Evolutionary conservation across 1,140 invertebrate species (phyloP), one percentile per base, ranked within the genome.

Genomic region (Antheraea mylitta): DNA sequence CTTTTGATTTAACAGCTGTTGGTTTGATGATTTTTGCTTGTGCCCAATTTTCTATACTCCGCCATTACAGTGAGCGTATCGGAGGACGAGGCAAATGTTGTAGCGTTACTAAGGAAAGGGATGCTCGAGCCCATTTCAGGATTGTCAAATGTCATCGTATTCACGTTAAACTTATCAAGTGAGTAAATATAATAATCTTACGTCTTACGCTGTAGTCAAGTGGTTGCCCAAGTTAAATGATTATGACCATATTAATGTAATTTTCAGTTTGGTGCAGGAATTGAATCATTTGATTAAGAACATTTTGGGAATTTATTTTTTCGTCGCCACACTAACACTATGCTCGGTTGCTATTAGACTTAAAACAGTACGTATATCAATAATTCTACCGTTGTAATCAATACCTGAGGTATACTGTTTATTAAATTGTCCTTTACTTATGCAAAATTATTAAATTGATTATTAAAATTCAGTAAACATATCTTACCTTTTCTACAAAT

Each of bases 21-120:
- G 86, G 86, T 7, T 64, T 86, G 9, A 89, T 90, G 86, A 89
- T 87, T 58, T 87, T 89, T 45, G 69, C 86, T 19, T 79, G 80
- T 30, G 88, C 86, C 5, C 88, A 90, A 67, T 89, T 83, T 66
- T 65, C 70, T 18, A 68, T 81, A 63, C 67, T 90, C 2, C 78
- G 75, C 19, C 38, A 75, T 11, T 82, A 76, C 66, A 82, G 82
- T 61, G 77, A 82, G 63, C 65, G 67, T 18, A 84, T 89, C 18
- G 86, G 79, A 6, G 82, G 86, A 0, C 76, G 64, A 18, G 83
- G 86, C 0, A 70, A 69, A 22, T 61, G 67, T 8, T 80, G 37
- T 64, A 63, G 58, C 16, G n/a, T 83, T 19, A 71, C 63, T 7
- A 70, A 68, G 37, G 71, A 67, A 58, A 79, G 80, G 58, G 86